phyloP scores from a whole-genome alignment of 92 coral and sea anemone species.

The Actinernus sp. region DNA sequence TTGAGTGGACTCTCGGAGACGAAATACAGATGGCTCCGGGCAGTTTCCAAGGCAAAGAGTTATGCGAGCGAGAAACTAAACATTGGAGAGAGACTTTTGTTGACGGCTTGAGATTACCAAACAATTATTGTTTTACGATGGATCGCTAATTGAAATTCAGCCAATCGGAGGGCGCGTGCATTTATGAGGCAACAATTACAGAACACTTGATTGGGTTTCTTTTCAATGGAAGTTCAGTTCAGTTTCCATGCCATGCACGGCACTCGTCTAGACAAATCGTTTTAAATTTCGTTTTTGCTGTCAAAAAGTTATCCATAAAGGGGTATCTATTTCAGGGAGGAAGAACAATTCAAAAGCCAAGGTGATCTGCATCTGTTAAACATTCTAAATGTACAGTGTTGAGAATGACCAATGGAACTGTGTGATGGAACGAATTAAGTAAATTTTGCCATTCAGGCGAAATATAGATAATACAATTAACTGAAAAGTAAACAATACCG shows the following conservation, averaged over 20 bases:
- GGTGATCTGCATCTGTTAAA: too few species aligned
- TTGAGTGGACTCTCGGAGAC: too few species aligned
- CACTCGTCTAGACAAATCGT: neutral
- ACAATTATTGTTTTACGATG: slow-evolving; percentile 11
- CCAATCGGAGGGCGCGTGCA: slow-evolving; percentile 70
- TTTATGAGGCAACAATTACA: slow-evolving; percentile 36
- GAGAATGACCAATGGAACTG: too few species aligned
- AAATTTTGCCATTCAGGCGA: too few species aligned
- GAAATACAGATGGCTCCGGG: neutral
- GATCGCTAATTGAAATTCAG: slow-evolving; percentile 19
- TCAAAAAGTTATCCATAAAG: too few species aligned
- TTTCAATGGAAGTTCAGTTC: neutral
- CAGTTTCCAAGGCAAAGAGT: neutral
- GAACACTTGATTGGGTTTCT: slow-evolving; percentile 18
- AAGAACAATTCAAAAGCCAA: too few species aligned
- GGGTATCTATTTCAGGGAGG: too few species aligned
- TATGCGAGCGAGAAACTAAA: slow-evolving; percentile 1
- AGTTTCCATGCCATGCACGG: neutral
- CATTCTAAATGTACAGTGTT: too few species aligned
- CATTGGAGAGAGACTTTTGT: slow-evolving; percentile 12
- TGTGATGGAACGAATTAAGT: too few species aligned
- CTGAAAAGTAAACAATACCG: too few species aligned
- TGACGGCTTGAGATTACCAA: slow-evolving; percentile 4
- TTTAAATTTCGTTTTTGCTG: neutral
- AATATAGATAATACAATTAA: too few species aligned